Percentiles rank a stretch among this genome's conserved stretches.
These are phyloP conservation scores for Thelaira solivaga DNA, from an alignment of 2,888 invertebrate genomes.

Conservation along the genomic window DNA sequence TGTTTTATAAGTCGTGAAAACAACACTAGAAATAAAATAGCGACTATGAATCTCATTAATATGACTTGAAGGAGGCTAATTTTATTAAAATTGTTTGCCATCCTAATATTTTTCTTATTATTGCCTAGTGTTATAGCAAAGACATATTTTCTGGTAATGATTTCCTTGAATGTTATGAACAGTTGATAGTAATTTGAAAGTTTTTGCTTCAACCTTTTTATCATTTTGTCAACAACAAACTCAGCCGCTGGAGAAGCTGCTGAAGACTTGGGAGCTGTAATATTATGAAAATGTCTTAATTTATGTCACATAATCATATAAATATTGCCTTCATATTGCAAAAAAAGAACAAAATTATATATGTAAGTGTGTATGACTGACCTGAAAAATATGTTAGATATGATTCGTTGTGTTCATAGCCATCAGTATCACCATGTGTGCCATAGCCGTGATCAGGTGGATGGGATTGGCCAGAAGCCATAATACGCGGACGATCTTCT, in stretches of 20 bases:
- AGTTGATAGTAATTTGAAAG: neutral
- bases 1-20: neutral
- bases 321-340: too few relatives aligned
- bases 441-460: conserved; percentile 73
- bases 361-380: too few relatives aligned
- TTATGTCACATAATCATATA: too few relatives aligned
- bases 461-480: conserved; percentile 77
- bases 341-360: too few relatives aligned
- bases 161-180: neutral
- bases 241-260: conserved; percentile 24
- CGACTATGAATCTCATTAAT: conserved; percentile 18
- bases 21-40: conserved; percentile 65
- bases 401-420: conserved; percentile 76
- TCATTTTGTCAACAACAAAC: neutral
- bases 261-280: conserved; percentile 52
- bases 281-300: too few relatives aligned
- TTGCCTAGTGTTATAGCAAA: conserved; percentile 19
- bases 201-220: conserved; percentile 2
- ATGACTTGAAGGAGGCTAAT: conserved; percentile 9
- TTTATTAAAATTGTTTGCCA: conserved; percentile 29
- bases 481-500: conserved; percentile 76
- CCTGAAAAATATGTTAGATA: conserved; percentile 75
- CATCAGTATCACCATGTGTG: conserved; percentile 72
- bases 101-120: conserved; percentile 26
- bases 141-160: neutral